Base-by-base conservation (phyloP, 2,113 vertebrate species). In the Galeopterus variegatus region DNA sequence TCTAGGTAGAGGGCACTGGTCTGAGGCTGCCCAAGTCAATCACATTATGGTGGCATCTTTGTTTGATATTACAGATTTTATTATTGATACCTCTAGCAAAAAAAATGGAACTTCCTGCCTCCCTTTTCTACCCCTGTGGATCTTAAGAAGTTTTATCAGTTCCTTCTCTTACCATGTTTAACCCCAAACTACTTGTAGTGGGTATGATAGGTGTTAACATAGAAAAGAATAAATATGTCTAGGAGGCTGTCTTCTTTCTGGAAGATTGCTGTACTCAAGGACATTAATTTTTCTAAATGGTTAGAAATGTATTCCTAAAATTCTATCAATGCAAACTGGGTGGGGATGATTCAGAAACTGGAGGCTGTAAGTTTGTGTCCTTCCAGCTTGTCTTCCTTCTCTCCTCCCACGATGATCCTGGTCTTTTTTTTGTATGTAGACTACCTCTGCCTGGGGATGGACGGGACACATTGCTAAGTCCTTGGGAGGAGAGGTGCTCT, bases 401-500 rank as follows among this genome's bases (percentile, higher is more conserved):
- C 52, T 8, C 31, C 41, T 54, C 18, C 24, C 48, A 14, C 10
- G 19, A 1, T 0, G 1, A 1, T 4, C 10, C n/a, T 75, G n/a
- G 24, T 28, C 24, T 58, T 75, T 28, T 24, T 21, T 36, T 13
- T 56, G 8, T 18, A 2, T 1, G 17, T 41, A 28, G 83, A 50
- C 10, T 45, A 79, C 6, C 73, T 92, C 67, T 82, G 80, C 41
- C 60, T 60, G 41, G 41, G 36, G 21, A 67, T 48, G 54, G 41
- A 45, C 8, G 21, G 4, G 8, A 24, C 60, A 12, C 19, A 36
- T 11, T 0, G 0, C 65, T 58, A 62, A 87, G 13, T 41, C 19
- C 62, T 62, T 88, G 95, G 73, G 94, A 92, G 72, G 52, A 90
- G 76, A 67, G 64, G 86, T 60, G 36, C 45, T 65, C 83, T 58